A percentile compares a stretch with the other conserved stretches of the same genome.
These are phyloP conservation scores for Sitophilus oryzae DNA, from an alignment of 1,140 invertebrate genomes.

Conservation along the genomic window DNA sequence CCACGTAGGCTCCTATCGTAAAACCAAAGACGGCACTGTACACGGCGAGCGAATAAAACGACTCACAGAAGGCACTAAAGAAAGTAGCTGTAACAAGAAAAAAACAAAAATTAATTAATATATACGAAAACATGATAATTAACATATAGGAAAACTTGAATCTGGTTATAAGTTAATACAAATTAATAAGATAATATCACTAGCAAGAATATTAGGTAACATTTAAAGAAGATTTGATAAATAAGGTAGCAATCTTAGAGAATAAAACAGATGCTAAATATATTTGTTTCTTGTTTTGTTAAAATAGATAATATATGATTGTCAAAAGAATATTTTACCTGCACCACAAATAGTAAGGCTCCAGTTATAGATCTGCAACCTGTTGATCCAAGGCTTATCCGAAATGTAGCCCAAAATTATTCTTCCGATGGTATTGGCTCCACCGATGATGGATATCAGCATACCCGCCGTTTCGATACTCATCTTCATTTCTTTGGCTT, in stretches of 20 bases:
- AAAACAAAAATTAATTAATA: slow-evolving; percentile 17
- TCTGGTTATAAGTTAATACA: too few relatives aligned
- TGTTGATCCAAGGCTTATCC: slow-evolving; percentile 83
- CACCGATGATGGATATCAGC: slow-evolving; percentile 74
- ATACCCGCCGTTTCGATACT: slow-evolving; percentile 53
- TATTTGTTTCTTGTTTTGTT: too few relatives aligned
- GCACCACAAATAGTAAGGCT: slow-evolving; percentile 79
- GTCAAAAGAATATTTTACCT: too few relatives aligned
- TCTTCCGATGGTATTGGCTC: slow-evolving; percentile 81
- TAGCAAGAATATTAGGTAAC: too few relatives aligned
- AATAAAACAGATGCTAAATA: too few relatives aligned
- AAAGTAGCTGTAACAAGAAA: slow-evolving; percentile 73
- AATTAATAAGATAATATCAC: too few relatives aligned
- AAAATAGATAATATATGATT: too few relatives aligned
- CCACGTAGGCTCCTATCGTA: slow-evolving; percentile 88
- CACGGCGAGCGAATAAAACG: slow-evolving; percentile 63
- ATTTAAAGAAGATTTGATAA: too few relatives aligned
- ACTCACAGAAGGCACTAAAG: slow-evolving; percentile 63
- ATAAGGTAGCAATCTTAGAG: too few relatives aligned
- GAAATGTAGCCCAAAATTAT: slow-evolving; percentile 78
- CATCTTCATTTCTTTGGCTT: slow-evolving; percentile 57
- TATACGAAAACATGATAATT: too few relatives aligned
- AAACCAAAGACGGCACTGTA: slow-evolving; percentile 81
- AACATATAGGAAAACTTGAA: too few relatives aligned
- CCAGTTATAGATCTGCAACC: slow-evolving; percentile 81